Evolutionary conservation across 2,888 invertebrate genomes (phyloP).

Genomic region (Tetramorium bicarinatum): DNA sequence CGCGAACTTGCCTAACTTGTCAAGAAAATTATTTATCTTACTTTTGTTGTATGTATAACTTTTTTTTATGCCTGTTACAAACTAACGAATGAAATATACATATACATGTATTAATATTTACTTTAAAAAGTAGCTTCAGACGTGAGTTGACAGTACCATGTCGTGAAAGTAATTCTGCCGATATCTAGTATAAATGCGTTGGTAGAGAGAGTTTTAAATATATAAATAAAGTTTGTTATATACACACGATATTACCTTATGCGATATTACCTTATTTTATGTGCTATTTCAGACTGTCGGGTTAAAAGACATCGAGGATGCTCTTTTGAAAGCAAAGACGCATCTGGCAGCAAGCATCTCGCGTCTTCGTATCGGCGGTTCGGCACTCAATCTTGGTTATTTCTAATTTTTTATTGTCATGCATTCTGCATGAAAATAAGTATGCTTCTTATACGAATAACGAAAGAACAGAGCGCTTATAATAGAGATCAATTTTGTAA

Average conservation of each 20-base stretch:
- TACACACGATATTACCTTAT: not conserved
- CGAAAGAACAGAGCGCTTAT: not conserved
- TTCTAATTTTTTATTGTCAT: conserved; percentile 11
- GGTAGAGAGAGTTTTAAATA: not conserved
- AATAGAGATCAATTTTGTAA: not conserved
- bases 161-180: not conserved
- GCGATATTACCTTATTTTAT: not conserved
- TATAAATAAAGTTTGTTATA: not conserved
- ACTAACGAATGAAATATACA: not conserved
- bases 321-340: conserved; percentile 90
- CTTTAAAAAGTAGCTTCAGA: not conserved
- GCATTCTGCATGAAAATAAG: not conserved
- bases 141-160: not conserved
- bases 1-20: not conserved
- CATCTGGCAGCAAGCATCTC: conserved; percentile 93
- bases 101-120: no score
- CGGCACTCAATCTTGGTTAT: conserved; percentile 89
- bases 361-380: conserved; percentile 91
- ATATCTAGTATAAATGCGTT: not conserved
- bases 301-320: conserved; percentile 88
- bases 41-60: not conserved
- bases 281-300: conserved; percentile 71
- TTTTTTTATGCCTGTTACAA: not conserved
- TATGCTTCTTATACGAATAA: not conserved
- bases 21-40: not conserved